A percentile compares a stretch with the other conserved stretches of the same genome.
Conservation (phyloP, 1,140 invertebrate species). For the Trissolcus basalis region DNA sequence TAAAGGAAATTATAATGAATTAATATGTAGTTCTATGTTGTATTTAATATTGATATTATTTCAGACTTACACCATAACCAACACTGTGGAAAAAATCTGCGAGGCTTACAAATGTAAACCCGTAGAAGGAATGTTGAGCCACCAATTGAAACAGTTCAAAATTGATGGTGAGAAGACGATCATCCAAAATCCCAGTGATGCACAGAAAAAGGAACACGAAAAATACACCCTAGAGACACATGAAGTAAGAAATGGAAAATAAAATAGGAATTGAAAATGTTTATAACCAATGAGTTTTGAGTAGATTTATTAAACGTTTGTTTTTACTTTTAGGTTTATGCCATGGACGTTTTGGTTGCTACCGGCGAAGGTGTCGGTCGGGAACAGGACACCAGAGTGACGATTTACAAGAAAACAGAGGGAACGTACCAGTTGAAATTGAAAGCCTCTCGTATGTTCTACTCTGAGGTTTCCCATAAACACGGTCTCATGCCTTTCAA, state of each 20-base stretch:
- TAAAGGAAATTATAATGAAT: too few relatives aligned
- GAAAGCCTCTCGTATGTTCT: conserved; percentile 96
- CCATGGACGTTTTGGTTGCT: conserved; percentile 97
- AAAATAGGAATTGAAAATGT: too few relatives aligned
- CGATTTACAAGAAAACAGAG: conserved; percentile 99
- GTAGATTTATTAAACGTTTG: too few relatives aligned
- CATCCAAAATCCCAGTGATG: conserved; percentile 98
- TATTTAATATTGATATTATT: conserved; percentile 41
- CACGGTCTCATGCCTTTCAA: conserved; percentile 97
- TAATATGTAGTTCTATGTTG: too few relatives aligned
- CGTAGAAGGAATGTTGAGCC: conserved; percentile 98
- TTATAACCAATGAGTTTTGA: too few relatives aligned
- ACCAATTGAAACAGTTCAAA: conserved; percentile 96
- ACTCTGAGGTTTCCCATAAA: conserved; percentile 94
- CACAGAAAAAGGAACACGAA: conserved; percentile 98
- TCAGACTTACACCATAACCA: conserved; percentile 94
- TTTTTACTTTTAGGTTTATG: conserved; percentile 85
- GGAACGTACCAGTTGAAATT: conserved; percentile 97
- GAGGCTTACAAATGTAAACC: conserved; percentile 97
- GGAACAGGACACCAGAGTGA: conserved; percentile 95
- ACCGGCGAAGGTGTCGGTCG: conserved; percentile 93
- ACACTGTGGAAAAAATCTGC: conserved; percentile 94
- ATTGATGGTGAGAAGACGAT: conserved; percentile 99
- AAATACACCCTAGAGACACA: conserved; percentile 97
- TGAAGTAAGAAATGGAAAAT: conserved; percentile 81